A percentile compares a stretch with the other conserved stretches of the same genome.
Evolutionary conservation across 1,140 invertebrate species (phyloP).

Genomic region (Apis laboriosa): DNA sequence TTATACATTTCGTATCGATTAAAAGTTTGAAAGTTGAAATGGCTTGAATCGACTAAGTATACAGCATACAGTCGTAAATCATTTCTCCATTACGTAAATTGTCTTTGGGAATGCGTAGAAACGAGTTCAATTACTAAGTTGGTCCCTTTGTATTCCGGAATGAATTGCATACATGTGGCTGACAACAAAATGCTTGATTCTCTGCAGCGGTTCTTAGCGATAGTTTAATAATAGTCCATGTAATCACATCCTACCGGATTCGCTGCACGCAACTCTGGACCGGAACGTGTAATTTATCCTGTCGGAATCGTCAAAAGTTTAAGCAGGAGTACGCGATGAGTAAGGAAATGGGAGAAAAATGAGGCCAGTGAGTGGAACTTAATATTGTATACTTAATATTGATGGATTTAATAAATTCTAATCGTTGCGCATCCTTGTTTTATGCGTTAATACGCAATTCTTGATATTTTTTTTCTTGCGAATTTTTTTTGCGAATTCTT

Average conservation of each 20-base stretch:
- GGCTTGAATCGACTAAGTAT: too few species aligned
- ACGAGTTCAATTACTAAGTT: conserved; percentile 10
- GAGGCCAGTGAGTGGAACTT: neutral
- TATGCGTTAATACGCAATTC: neutral
- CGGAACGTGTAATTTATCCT: conserved; percentile 42
- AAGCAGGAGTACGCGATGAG: conserved; percentile 8
- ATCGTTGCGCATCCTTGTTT: neutral
- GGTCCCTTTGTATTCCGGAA: neutral
- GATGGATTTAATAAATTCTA: neutral
- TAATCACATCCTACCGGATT: conserved; percentile 41
- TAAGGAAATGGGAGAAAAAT: neutral
- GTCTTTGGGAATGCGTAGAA: neutral
- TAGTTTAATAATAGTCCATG: conserved; percentile 39
- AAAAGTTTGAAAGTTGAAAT: too few species aligned
- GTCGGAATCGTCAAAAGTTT: conserved; percentile 43
- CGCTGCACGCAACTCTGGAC: conserved; percentile 17
- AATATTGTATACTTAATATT: neutral
- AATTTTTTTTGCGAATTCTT: neutral
- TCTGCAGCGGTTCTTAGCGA: conserved; percentile 1
- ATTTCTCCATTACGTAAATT: conserved; percentile 23
- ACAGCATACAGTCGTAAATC: neutral
- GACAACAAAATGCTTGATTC: conserved; percentile 30
- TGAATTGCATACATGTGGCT: conserved; percentile 1
- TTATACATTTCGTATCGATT: too few species aligned
- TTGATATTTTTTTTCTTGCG: neutral